A percentile compares a stretch with the other conserved stretches of the same genome.
These are phyloP conservation scores for Tetanocera ferruginea DNA, from an alignment of 2,888 invertebrate genomes.

Conservation along the genomic window DNA sequence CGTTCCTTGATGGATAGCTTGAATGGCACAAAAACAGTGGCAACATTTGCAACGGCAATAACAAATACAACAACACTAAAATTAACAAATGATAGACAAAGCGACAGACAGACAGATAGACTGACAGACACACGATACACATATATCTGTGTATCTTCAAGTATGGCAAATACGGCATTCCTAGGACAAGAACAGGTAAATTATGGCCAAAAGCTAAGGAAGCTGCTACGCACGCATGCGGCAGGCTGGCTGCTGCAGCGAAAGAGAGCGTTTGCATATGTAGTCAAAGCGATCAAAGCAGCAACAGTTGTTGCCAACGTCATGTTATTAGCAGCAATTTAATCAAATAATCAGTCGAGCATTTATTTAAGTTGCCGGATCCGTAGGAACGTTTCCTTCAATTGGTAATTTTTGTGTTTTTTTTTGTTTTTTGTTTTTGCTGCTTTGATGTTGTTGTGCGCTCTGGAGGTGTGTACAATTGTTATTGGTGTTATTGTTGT, in stretches of 20 bases:
- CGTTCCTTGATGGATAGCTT: not conserved
- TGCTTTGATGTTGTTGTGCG: not conserved
- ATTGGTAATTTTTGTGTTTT: not conserved
- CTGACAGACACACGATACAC: not conserved
- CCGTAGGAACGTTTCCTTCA: not conserved
- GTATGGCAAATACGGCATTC: not conserved
- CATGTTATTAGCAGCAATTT: slow-evolving; percentile 69
- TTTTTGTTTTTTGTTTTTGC: not conserved
- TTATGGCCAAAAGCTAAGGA: slow-evolving; percentile 51
- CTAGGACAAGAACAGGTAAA: slow-evolving; percentile 46
- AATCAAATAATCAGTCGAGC: slow-evolving; percentile 66
- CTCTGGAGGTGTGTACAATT: slow-evolving; percentile 20
- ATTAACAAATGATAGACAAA: slow-evolving; percentile 65
- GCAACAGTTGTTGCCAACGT: slow-evolving; percentile 60
- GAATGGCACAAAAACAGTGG: slow-evolving; percentile 33
- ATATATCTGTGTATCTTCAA: not conserved
- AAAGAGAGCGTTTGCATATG: not conserved
- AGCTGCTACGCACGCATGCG: slow-evolving; percentile 46
- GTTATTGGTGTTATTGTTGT: slow-evolving; percentile 23
- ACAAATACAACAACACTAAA: slow-evolving; percentile 47
- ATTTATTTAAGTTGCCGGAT: slow-evolving; percentile 50
- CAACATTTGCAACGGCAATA: slow-evolving; percentile 28
- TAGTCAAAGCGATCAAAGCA: slow-evolving; percentile 24
- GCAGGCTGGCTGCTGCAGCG: slow-evolving; percentile 46
- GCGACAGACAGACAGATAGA: slow-evolving; percentile 48